Base-by-base conservation (phyloP, 2,888 invertebrate genomes). In the Myopa testacea region DNA sequence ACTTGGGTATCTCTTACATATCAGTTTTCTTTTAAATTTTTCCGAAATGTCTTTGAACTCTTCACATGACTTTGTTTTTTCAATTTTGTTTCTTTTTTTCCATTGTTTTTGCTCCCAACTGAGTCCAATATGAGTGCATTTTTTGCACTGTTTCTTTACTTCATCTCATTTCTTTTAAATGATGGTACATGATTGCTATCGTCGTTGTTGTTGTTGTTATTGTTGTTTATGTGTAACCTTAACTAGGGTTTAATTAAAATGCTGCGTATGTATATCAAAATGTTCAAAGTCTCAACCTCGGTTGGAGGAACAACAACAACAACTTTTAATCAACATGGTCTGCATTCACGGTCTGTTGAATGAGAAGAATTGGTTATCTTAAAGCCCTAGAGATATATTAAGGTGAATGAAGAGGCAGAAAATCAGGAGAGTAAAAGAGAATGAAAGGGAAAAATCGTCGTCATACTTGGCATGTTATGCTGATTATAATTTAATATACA, bases 301-400 rank as follows among this genome's bases (percentile, higher is more conserved):
- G 45, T 45, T 45, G 55, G 50, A 50, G 50, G 50, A 26, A 26
- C 26, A 26, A 26, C 26, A 26, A 26, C 45, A 45, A 10, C 45
- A 45, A 55, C 16, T 55, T 55, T 10, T 14, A 75, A 75, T 65
- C 38, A n/a, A 37, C 67, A 45, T 45, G 7, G 45, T 45, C 45
- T 45, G 45, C 1, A 45, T 75, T 67, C 75, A 75, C 55, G 75
- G 67, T 68, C 75, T 67, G 75, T 38, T 75, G 75, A 55, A 68
- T 75, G 75, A 34, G 75, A 75, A 75, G 38, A 75, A 75, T 75
- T 75, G 75, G 55, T 38, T 16, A 37, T 7, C 58, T n/a, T 37
- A 12, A 7, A 10, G 40, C 6, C 26, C 45, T 26, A 19, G 14
- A 26, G 58, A 55, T 40, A 4, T 16, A 10, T 34, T 12, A 12